Base-by-base conservation (phyloP, 2,113 vertebrate genomes). In the Hemicordylus capensis region DNA sequence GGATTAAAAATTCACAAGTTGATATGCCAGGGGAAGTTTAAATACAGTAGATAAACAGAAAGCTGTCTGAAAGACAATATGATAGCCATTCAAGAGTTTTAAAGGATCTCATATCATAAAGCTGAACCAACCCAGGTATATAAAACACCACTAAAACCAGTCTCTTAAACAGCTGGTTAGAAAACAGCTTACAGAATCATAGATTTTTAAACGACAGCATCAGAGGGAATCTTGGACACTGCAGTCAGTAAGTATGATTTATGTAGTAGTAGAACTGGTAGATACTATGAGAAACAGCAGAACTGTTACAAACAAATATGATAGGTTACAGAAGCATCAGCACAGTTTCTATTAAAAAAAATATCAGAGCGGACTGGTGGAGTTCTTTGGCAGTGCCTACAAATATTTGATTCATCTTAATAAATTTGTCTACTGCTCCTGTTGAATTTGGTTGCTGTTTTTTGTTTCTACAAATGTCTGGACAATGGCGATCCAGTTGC, bases 41-140 rank as follows among this genome's bases (percentile, higher is more conserved):
- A 85, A 44, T 10, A n/a, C n/a, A n/a, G n/a, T n/a, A 46, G 64
- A 85, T 69, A 73, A 83, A 74, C 28, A 61, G 34, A 82, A 70
- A 56, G 44, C 48, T 70, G 63, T 66, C 20, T 81, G 66, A 31
- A 59, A 39, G 54, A 59, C 67, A 61, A 61, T 82, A n/a, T 44
- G 39, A 26, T 10, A 73, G 37, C 42, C 42, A 63, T 61, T 69
- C 81, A 83, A 61, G 20, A 74, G 56, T 34, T 58, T 31, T 46
- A 31, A 48, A 74, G 56, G 34, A 39, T 82, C 31, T 72, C 37
- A 59, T 73, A 82, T 15, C 51, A 59, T 58, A 58, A 59, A 22
- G 28, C 66, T 72, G 51, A 83, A 83, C 37, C 22, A 82, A 82
- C 56, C 48, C 19, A 44, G 17, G 9, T 72, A 42, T 74, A 69